These are phyloP conservation scores for Tetramorium alpestre DNA, from an alignment of 1,140 invertebrate genomes.

Conservation along the genomic window DNA sequence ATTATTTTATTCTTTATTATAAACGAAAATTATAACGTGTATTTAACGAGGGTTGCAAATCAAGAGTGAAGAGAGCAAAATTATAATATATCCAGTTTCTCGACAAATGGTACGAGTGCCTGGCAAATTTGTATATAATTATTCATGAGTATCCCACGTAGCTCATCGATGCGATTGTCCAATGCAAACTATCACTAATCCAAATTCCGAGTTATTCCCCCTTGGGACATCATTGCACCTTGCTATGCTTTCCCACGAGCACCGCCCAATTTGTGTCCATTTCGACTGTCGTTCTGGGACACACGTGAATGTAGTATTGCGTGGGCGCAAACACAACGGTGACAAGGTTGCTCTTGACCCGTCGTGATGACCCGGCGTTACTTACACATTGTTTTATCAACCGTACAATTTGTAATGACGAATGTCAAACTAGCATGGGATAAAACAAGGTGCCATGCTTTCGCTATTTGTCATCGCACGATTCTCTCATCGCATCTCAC, in stretches of 20 bases:
- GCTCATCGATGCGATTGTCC: slow-evolving; percentile 40
- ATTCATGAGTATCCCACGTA: slow-evolving; percentile 12
- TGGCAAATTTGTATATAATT: slow-evolving; percentile 36
- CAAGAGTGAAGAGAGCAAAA: not conserved
- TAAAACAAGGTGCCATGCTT: slow-evolving; percentile 59
- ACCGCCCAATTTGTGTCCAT: slow-evolving; percentile 46
- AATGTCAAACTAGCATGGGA: slow-evolving; percentile 55
- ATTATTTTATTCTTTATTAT: not conserved
- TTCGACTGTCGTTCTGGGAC: slow-evolving; percentile 19
- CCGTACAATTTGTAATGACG: slow-evolving; percentile 44
- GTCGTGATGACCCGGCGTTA: slow-evolving; percentile 25
- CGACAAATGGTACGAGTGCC: not conserved
- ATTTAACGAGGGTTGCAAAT: not conserved
- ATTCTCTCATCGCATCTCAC: slow-evolving; percentile 8
- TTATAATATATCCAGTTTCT: not conserved
- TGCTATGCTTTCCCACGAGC: slow-evolving; percentile 52
- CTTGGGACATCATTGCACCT: slow-evolving; percentile 36
- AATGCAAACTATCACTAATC: slow-evolving; percentile 37
- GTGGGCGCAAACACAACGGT: slow-evolving; percentile 16
- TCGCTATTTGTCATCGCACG: slow-evolving; percentile 43
- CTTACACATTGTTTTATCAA: slow-evolving; percentile 51
- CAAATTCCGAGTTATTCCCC: slow-evolving; percentile 31
- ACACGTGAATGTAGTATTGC: slow-evolving; percentile 26
- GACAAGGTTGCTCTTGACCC: slow-evolving; percentile 45
- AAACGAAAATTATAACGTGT: not conserved